Evolutionary conservation across 2,888 invertebrate genomes (phyloP), one percentile per base, ranked within the genome.

Genomic region (Chrysopilus asiliformis): DNA sequence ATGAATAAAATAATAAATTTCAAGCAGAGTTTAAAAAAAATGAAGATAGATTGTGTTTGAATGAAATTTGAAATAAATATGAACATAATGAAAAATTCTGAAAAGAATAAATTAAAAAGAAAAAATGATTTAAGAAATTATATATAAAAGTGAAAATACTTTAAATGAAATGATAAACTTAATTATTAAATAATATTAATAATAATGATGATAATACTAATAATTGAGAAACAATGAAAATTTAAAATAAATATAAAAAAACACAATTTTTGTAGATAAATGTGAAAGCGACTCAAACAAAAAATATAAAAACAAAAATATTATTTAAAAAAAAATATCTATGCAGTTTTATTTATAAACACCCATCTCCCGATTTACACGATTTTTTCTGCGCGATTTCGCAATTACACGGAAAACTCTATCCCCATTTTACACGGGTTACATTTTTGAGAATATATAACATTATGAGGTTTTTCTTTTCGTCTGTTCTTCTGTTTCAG

Each of bases 231-330:
- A 25, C 15, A 33, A 33, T n/a, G n/a, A n/a, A n/a, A n/a, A n/a
- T n/a, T n/a, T n/a, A 40, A 36, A 18, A 30, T 27, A 30, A 34
- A 34, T 25, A 38, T 32, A 36, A 17, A 26, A 34, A 36, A 42
- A 37, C 31, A 37, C 33, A 43, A 43, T 41, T 43, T 43, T 43
- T 43, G 43, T 43, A 43, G 43, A 43, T 43, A 43, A 43, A 36
- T 43, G 43, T 43, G 41, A 39, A 40, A 36, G 36, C 38, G 36
- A 43, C 32, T 33, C 35, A 33, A 40, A 40, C 17, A 36, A 36
- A 40, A 29, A 36, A 41, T 38, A 43, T 35, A 38, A 43, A 37
- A 41, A 43, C 39, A 26, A 39, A 35, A 43, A 31, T 30, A 36
- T 30, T 16, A 36, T 26, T 26, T 26, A 33, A 34, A 34, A 32